A percentile compares a stretch with the other conserved stretches of the same genome.
Evolutionary conservation across 2,113 vertebrate species (phyloP).

Genomic region (Dendrocopos noguchii): DNA sequence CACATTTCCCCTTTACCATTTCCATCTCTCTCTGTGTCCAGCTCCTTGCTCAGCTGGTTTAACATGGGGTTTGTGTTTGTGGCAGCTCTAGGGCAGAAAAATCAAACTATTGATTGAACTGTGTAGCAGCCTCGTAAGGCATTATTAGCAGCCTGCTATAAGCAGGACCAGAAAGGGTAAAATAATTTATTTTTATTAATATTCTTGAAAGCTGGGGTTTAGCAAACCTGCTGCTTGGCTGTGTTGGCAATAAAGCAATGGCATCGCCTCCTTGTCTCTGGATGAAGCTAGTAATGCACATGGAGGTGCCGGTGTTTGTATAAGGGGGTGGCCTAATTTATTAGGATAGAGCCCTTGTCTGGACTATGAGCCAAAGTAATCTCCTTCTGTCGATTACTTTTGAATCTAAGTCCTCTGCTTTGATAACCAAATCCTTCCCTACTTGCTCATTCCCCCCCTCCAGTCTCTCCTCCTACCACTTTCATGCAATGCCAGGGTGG

Average conservation of each 20-base stretch:
- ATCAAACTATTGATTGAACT: conserved; percentile 71
- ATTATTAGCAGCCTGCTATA: conserved; percentile 36
- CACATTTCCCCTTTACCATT: accelerated
- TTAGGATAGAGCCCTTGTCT: background rate
- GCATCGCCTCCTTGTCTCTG: background rate
- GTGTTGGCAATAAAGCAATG: background rate
- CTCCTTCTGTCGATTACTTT: background rate
- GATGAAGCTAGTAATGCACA: background rate
- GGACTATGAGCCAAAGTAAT: background rate
- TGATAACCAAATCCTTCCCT: conserved; percentile 7
- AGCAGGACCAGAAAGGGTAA: conserved; percentile 17
- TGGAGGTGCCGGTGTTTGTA: background rate
- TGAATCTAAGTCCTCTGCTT: conserved; percentile 40
- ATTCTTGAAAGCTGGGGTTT: background rate
- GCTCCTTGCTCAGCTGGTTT: background rate
- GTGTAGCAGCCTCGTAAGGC: conserved; percentile 17
- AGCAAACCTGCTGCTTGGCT: background rate
- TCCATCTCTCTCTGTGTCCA: background rate
- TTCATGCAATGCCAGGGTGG: background rate
- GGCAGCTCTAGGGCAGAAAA: conserved; percentile 66
- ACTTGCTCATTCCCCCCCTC: background rate
- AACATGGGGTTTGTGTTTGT: background rate
- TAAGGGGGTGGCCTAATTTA: background rate
- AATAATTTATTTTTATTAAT: conserved; percentile 33
- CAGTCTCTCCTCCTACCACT: background rate